phyloP scores from a whole-genome alignment of 2,888 invertebrate genomes.

The Meiosimyza decipiens region DNA sequence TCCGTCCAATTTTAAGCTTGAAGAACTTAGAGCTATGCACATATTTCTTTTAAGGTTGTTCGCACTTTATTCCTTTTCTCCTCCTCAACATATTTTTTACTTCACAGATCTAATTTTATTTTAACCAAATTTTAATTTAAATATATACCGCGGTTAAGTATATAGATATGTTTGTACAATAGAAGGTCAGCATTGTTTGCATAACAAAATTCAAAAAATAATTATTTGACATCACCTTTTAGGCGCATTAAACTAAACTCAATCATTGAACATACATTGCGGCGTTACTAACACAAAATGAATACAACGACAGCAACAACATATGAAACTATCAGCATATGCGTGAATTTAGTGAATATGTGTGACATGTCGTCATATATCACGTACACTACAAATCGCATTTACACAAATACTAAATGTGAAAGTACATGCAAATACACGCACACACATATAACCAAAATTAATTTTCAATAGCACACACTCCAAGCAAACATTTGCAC shows the following conservation, averaged over 20 bases:
- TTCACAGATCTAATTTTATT: too few relatives aligned
- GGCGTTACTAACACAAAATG: not conserved
- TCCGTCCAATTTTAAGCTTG: too few relatives aligned
- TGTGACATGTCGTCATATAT: conserved; percentile 48
- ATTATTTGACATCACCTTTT: conserved; percentile 5
- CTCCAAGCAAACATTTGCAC: too few relatives aligned
- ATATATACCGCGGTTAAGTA: too few relatives aligned
- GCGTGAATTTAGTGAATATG: conserved; percentile 44
- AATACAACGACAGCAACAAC: conserved; percentile 21
- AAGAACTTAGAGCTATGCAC: too few relatives aligned
- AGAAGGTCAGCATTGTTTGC: too few relatives aligned
- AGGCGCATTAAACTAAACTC: conserved; percentile 17
- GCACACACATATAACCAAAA: not conserved
- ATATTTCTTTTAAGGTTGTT: too few relatives aligned
- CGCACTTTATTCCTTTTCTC: too few relatives aligned
- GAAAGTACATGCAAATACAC: not conserved
- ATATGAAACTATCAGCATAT: conserved; percentile 23
- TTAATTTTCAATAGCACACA: not conserved
- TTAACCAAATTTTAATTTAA: too few relatives aligned
- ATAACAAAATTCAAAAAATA: too few relatives aligned
- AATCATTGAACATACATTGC: conserved; percentile 11
- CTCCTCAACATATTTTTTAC: too few relatives aligned
- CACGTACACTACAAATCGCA: conserved; percentile 4
- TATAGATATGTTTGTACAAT: too few relatives aligned
- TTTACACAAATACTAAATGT: not conserved